Percentiles rank a stretch among this genome's conserved stretches.
Conservation (phyloP, 2,797 vertebrate genomes). For the Gallinago nigripennis region DNA sequence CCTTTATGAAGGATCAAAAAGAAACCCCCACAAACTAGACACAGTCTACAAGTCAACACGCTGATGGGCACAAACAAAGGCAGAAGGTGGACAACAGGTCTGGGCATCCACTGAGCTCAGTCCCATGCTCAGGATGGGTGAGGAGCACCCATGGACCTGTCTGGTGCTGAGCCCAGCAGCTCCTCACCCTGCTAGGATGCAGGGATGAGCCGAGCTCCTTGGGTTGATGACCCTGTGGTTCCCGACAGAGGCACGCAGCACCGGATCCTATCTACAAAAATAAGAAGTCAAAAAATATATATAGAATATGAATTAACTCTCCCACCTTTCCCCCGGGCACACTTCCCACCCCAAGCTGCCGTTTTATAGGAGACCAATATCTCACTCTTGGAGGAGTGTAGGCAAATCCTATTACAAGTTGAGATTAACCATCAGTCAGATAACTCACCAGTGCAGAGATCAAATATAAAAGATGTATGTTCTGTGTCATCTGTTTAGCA, state of each 20-base stretch:
- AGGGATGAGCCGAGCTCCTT: not conserved
- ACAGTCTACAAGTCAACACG: not conserved
- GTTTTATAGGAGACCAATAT: constrained; percentile 7
- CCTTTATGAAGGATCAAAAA: not conserved
- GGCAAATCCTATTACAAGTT: constrained; percentile 57
- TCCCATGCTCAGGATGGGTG: not conserved
- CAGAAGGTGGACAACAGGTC: not conserved
- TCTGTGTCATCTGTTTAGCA: constrained; percentile 65
- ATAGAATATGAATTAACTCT: not conserved
- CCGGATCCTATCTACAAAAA: not conserved
- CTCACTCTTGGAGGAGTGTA: constrained; percentile 1
- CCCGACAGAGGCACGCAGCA: not conserved
- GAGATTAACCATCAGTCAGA: constrained; percentile 50
- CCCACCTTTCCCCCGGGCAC: not conserved
- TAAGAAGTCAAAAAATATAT: not conserved
- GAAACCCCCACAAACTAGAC: not conserved
- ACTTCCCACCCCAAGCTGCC: not conserved
- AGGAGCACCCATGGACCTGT: not conserved
- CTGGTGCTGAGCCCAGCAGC: not conserved
- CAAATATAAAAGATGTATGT: constrained; percentile 66
- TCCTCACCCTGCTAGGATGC: not conserved
- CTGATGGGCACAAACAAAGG: not conserved
- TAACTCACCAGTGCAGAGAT: constrained; percentile 55
- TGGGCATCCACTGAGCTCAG: not conserved
- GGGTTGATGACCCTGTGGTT: not conserved